A percentile compares a stretch with the other conserved stretches of the same genome.
phyloP scores from a whole-genome alignment of 2,797 vertebrate species.

The Leuciscus waleckii region DNA sequence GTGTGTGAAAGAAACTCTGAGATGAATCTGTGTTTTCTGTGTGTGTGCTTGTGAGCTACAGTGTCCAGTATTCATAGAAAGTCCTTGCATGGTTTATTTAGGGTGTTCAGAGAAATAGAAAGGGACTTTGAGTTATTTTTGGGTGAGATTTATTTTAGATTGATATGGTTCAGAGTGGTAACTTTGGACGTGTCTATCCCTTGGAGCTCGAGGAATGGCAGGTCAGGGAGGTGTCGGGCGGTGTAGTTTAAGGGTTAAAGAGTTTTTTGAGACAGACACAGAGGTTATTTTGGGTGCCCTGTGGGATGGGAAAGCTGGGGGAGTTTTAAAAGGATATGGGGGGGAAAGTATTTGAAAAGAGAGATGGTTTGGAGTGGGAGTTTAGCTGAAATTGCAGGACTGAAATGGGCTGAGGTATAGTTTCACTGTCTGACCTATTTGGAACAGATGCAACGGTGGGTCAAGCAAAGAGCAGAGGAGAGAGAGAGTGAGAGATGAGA shows the following conservation, averaged over 20 bases:
- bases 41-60: constrained; percentile 20
- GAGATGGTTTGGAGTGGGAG: constrained; percentile 3
- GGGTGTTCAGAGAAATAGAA: background rate
- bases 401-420: constrained; percentile 22
- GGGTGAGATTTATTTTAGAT: constrained; percentile 8
- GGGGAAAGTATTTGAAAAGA: constrained; percentile 23
- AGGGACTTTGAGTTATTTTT: constrained; percentile 24
- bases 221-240: background rate
- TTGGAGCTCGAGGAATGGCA: constrained; percentile 14
- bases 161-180: constrained; percentile 6
- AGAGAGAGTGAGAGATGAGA: background rate
- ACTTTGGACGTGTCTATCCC: constrained; percentile 17
- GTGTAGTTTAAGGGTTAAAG: constrained; percentile 1
- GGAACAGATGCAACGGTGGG: constrained; percentile 45
- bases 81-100: constrained; percentile 21
- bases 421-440: constrained; percentile 57
- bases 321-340: constrained; percentile 1
- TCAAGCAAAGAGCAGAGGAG: background rate
- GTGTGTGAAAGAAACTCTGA: constrained; percentile 8
- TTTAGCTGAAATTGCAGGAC: constrained; percentile 13
- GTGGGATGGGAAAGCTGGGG: background rate
- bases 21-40: constrained; percentile 2
- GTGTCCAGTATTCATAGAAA: constrained; percentile 29
- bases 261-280: constrained; percentile 11
- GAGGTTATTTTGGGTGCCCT: constrained; percentile 25